Evolutionary conservation across 2,888 invertebrate genomes (phyloP).

Genomic region (Acanthosepion pharaonis): DNA sequence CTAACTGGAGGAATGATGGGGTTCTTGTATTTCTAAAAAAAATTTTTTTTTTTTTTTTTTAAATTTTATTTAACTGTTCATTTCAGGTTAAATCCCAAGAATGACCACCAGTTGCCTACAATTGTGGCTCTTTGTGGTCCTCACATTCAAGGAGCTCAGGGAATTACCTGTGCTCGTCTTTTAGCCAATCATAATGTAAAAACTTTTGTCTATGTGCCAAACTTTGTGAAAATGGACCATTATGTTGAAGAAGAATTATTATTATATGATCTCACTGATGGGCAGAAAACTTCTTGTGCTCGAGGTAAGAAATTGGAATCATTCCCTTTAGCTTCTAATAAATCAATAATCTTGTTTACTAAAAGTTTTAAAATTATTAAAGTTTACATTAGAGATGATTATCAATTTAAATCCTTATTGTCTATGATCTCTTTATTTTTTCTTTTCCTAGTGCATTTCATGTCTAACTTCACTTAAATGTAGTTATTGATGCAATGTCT

Average conservation of each 20-base stretch:
- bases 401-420: too few relatives aligned
- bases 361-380: too few relatives aligned
- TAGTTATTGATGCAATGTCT: too few relatives aligned
- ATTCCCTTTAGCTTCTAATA: neutral
- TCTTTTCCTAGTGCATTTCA: too few relatives aligned
- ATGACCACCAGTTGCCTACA: slow-evolving; percentile 90
- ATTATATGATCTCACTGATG: slow-evolving; percentile 80
- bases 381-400: too few relatives aligned
- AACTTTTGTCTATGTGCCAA: slow-evolving; percentile 80
- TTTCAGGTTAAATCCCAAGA: slow-evolving; percentile 85
- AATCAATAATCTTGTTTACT: too few relatives aligned
- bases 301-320: slow-evolving; percentile 60
- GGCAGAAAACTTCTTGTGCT: slow-evolving; percentile 69
- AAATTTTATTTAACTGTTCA: neutral
- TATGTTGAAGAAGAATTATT: slow-evolving; percentile 80
- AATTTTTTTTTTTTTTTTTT: neutral
- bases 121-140: slow-evolving; percentile 85
- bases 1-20: too few relatives aligned
- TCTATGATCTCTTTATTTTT: neutral
- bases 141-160: slow-evolving; percentile 81
- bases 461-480: too few relatives aligned
- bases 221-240: slow-evolving; percentile 66
- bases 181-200: slow-evolving; percentile 87
- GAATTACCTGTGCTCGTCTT: slow-evolving; percentile 83
- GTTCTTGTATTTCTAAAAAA: neutral